phyloP scores from a whole-genome alignment of 1,140 invertebrate species.

The Chelonus insularis region DNA sequence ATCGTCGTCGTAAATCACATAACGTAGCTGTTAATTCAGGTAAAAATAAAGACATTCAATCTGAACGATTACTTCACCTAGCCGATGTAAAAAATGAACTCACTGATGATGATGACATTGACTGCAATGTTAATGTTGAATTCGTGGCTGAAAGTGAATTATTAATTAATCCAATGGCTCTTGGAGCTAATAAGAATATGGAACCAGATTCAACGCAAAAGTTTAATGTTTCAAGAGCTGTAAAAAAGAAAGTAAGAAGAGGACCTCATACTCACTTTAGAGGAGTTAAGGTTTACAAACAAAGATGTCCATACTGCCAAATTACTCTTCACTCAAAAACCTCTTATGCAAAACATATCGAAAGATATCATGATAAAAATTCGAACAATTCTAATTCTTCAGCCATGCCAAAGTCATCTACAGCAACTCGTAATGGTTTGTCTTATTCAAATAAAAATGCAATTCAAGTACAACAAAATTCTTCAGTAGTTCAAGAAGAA shows the following conservation, averaged over 20 bases:
- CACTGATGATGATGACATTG: slow-evolving; percentile 37
- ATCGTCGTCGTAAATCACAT: no score
- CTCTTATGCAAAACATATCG: slow-evolving; percentile 48
- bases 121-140: slow-evolving; percentile 41
- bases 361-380: slow-evolving; percentile 44
- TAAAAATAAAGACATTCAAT: neutral
- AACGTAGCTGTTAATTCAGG: no score
- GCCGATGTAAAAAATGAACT: neutral
- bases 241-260: slow-evolving; percentile 41
- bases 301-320: slow-evolving; percentile 49
- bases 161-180: slow-evolving; percentile 46
- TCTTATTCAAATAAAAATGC: neutral
- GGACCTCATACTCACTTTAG: slow-evolving; percentile 48
- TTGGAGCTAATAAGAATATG: slow-evolving; percentile 32
- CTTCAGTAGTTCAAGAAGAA: slow-evolving; percentile 22
- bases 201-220: slow-evolving; percentile 54
- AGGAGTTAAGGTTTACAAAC: slow-evolving; percentile 44
- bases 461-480: slow-evolving; percentile 17
- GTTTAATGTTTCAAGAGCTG: slow-evolving; percentile 20
- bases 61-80: neutral
- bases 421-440: neutral
- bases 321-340: slow-evolving; percentile 52
- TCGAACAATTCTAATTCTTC: neutral
- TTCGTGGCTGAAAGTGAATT: slow-evolving; percentile 40
- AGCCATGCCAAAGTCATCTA: slow-evolving; percentile 9